These are phyloP conservation scores for Amphiprion clarkii DNA, from an alignment of 2,797 vertebrate genomes.

Conservation along the genomic window DNA sequence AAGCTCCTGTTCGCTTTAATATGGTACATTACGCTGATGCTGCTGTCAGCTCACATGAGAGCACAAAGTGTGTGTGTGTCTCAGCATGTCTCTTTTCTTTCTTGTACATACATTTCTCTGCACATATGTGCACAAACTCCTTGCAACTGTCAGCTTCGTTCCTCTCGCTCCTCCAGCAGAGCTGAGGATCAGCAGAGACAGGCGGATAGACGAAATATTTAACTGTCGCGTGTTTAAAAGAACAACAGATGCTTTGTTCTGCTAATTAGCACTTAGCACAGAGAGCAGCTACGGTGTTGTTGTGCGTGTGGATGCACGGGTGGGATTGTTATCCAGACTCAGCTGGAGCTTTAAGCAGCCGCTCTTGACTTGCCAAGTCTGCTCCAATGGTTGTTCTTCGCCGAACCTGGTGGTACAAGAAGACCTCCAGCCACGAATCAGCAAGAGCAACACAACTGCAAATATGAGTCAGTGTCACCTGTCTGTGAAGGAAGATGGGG, in stretches of 20 bases:
- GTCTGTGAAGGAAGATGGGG: too few species aligned
- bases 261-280: constrained; percentile 76
- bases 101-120: constrained; percentile 44
- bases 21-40: constrained; percentile 92
- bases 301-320: constrained; percentile 13
- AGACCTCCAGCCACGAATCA: constrained; percentile 19
- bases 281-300: constrained; percentile 54
- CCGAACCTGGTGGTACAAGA: constrained; percentile 33
- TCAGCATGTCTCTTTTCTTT: constrained; percentile 48
- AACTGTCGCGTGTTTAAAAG: constrained; percentile 90
- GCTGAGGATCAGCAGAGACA: constrained; percentile 89
- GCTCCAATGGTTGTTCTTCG: constrained; percentile 32
- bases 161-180: constrained; percentile 88
- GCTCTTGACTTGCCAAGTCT: constrained; percentile 51
- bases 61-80: constrained; percentile 36
- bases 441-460: not conserved
- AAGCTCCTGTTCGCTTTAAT: constrained; percentile 94
- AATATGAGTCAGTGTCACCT: not conserved
- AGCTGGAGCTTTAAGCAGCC: constrained; percentile 57
- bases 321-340: constrained; percentile 66
- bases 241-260: constrained; percentile 89
- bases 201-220: constrained; percentile 93
- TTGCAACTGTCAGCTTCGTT: constrained; percentile 90
- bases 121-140: constrained; percentile 21
- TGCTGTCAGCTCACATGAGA: constrained; percentile 88